Conservation (phyloP, 2,888 invertebrate genomes). For the Ophion slaviceki region DNA sequence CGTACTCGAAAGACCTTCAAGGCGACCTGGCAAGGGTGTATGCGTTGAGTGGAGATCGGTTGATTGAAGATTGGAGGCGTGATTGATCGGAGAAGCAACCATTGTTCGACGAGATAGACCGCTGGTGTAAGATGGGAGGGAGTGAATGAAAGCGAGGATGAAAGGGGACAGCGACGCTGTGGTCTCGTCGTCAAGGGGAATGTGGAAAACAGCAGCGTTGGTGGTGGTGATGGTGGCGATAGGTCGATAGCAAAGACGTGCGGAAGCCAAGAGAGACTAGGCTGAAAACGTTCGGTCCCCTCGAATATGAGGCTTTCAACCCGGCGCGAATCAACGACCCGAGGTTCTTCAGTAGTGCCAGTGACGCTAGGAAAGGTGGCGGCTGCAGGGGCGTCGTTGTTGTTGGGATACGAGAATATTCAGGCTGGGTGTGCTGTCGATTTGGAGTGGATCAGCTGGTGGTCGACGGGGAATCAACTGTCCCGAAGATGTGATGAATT, state of each 20-base stretch:
- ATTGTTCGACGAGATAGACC: too few species aligned
- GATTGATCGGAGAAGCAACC: too few species aligned
- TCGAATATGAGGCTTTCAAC: slow-evolving; percentile 59
- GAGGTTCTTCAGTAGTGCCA: slow-evolving; percentile 17
- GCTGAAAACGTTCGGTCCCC: slow-evolving; percentile 38
- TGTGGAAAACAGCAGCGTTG: slow-evolving; percentile 24
- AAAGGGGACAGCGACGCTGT: slow-evolving; percentile 16
- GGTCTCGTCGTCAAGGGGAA: slow-evolving; percentile 49
- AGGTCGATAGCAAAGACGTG: slow-evolving; percentile 51
- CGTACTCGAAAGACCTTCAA: too few species aligned
- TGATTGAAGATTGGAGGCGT: neutral
- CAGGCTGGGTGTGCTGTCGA: slow-evolving; percentile 31
- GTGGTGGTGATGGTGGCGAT: neutral
- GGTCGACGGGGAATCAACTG: slow-evolving; percentile 24
- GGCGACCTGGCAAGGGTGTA: too few species aligned
- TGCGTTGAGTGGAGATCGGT: too few species aligned
- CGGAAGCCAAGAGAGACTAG: neutral
- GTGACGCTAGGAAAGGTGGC: neutral
- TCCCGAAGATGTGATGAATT: slow-evolving; percentile 27
- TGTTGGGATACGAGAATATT: neutral
- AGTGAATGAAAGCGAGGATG: slow-evolving; percentile 22
- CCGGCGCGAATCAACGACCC: slow-evolving; percentile 61
- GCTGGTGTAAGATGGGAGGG: neutral
- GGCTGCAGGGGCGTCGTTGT: neutral
- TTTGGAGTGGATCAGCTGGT: slow-evolving; percentile 52